These are phyloP conservation scores for Piezodorus guildinii DNA, from an alignment of 1,140 invertebrate genomes.

Conservation along the genomic window DNA sequence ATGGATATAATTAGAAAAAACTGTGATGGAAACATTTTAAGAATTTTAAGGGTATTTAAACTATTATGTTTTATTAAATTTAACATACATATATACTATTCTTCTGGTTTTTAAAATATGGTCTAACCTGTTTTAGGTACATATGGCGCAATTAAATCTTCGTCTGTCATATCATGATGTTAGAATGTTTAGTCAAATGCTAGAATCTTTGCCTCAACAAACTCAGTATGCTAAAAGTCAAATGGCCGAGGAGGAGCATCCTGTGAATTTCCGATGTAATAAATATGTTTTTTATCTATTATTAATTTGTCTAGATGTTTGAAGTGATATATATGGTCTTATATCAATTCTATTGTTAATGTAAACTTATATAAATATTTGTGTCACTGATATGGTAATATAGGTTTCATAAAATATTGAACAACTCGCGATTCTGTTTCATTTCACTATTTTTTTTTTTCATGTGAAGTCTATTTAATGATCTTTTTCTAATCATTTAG, in stretches of 20 bases:
- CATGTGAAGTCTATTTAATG: not conserved
- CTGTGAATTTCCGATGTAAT: conserved; percentile 35
- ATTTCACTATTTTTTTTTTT: conserved; percentile 2
- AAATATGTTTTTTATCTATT: no score
- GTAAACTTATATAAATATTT: no score
- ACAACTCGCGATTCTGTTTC: not conserved
- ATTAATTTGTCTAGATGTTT: no score
- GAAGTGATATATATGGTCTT: no score
- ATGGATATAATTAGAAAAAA: conserved; percentile 45
- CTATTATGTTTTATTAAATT: not conserved
- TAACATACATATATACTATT: not conserved
- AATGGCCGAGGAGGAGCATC: conserved; percentile 23
- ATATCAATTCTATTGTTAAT: no score
- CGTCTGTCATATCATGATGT: conserved; percentile 89
- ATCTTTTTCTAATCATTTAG: no score
- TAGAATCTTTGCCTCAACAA: conserved; percentile 74
- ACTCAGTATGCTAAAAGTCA: conserved; percentile 43
- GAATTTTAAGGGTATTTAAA: conserved; percentile 23
- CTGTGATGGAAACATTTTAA: conserved; percentile 27
- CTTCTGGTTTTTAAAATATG: not conserved
- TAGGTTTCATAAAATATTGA: no score
- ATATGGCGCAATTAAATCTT: conserved; percentile 64
- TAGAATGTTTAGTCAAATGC: conserved; percentile 78
- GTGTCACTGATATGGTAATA: no score
- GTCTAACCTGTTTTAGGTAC: conserved; percentile 35